A percentile compares a stretch with the other conserved stretches of the same genome.
Conservation (phyloP, 2,113 vertebrate species). For the Uria aalge region DNA sequence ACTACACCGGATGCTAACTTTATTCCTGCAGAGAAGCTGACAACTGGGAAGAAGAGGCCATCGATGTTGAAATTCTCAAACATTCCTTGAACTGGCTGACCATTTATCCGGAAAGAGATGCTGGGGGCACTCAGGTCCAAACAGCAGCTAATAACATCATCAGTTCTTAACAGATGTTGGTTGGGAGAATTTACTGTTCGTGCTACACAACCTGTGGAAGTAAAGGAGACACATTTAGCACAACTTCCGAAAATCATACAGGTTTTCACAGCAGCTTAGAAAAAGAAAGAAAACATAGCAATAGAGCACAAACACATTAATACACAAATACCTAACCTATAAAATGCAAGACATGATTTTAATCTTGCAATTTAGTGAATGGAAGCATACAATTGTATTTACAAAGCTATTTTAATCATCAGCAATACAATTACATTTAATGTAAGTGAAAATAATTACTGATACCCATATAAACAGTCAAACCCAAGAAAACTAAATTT, state of each 20-base stretch:
- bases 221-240: not conserved
- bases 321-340: not conserved
- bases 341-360: not conserved
- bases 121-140: slow-evolving; percentile 93
- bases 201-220: slow-evolving; percentile 83
- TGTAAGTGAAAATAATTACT: not conserved
- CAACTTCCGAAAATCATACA: not conserved
- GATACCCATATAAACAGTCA: not conserved
- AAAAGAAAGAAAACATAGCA: not conserved
- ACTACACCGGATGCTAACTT: slow-evolving; percentile 79
- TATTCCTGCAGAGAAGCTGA: slow-evolving; percentile 93
- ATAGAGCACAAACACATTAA: not conserved
- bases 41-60: slow-evolving; percentile 93
- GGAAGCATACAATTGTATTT: not conserved
- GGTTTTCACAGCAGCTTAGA: not conserved
- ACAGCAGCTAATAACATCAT: slow-evolving; percentile 96
- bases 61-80: slow-evolving; percentile 98
- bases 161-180: slow-evolving; percentile 86
- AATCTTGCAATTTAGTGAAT: not conserved
- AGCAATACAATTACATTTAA: not conserved
- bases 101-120: slow-evolving; percentile 96
- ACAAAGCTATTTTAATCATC: not conserved
- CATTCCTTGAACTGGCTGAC: slow-evolving; percentile 97
- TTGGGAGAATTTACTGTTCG: slow-evolving; percentile 91
- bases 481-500: not conserved